Evolutionary conservation across 2,113 vertebrate species (phyloP).

Genomic region (Elephantulus edwardii): DNA sequence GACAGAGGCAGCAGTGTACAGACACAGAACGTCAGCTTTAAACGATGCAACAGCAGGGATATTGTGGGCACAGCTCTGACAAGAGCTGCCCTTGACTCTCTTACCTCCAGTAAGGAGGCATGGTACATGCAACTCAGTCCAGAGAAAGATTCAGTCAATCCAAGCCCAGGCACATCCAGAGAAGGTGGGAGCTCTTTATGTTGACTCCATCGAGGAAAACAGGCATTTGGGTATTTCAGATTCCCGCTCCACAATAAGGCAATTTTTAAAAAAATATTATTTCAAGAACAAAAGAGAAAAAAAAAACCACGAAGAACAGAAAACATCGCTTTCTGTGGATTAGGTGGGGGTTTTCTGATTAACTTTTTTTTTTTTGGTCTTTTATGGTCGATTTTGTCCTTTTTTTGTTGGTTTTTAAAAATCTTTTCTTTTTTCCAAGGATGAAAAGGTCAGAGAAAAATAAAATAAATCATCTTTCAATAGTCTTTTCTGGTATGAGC

Average conservation of each 20-base stretch:
- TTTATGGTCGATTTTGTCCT: conserved; percentile 63
- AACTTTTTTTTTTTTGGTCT: conserved; percentile 56
- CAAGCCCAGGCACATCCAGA: conserved; percentile 69
- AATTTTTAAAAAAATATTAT: conserved; percentile 85
- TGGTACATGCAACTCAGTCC: conserved; percentile 66
- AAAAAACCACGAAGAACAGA: conserved; percentile 65
- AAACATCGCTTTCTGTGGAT: conserved; percentile 78
- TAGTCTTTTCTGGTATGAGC: conserved; percentile 82
- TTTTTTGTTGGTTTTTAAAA: conserved; percentile 10
- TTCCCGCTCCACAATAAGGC: conserved; percentile 88
- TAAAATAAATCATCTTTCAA: conserved; percentile 82
- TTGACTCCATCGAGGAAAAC: conserved; percentile 72
- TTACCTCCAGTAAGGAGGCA: conserved; percentile 42
- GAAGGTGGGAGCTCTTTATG: conserved; percentile 49
- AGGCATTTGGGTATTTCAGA: conserved; percentile 70
- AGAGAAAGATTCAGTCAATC: conserved; percentile 55
- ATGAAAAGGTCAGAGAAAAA: conserved; percentile 85
- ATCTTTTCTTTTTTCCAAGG: conserved; percentile 78
- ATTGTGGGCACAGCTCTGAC: not conserved
- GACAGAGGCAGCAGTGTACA: conserved; percentile 61
- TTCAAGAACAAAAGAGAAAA: conserved; percentile 86
- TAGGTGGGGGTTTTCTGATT: conserved; percentile 59
- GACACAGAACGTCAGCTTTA: conserved; percentile 68
- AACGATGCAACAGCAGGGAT: conserved; percentile 53
- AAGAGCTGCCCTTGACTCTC: conserved; percentile 36